These are phyloP conservation scores for Sinocyclocheilus maitianheensis DNA, from an alignment of 2,113 vertebrate genomes.

Conservation along the genomic window DNA sequence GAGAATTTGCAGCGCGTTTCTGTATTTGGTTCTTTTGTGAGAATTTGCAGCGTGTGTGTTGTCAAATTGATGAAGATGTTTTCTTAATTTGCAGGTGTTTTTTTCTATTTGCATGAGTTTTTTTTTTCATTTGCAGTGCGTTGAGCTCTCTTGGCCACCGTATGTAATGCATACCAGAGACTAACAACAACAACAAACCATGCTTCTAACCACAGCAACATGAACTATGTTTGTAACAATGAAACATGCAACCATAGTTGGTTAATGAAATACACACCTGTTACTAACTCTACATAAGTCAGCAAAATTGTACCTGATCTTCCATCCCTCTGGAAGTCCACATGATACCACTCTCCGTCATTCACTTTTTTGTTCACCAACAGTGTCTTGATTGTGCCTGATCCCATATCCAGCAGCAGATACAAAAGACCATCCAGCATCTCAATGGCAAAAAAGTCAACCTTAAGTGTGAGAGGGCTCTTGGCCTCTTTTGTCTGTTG, in stretches of 20 bases:
- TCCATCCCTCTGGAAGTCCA: conserved; percentile 73
- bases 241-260: not conserved
- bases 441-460: conserved; percentile 98
- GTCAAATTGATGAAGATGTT: no score
- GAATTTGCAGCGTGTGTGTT: no score
- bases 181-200: not conserved
- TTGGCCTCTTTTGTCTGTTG: conserved; percentile 92
- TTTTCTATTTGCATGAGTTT: no score
- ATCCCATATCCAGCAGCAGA: conserved; percentile 95
- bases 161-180: not conserved
- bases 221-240: not conserved
- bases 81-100: no score
- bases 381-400: conserved; percentile 94
- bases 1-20: no score
- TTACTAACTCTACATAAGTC: not conserved
- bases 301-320: conserved; percentile 83
- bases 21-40: no score
- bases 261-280: not conserved
- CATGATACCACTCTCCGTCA: not conserved
- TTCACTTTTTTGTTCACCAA: conserved; percentile 71
- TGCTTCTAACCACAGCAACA: not conserved
- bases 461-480: conserved; percentile 89
- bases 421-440: conserved; percentile 97
- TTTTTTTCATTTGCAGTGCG: no score
- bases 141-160: no score